phyloP scores from a whole-genome alignment of 2,113 vertebrate species.

The Macquaria australasica region DNA sequence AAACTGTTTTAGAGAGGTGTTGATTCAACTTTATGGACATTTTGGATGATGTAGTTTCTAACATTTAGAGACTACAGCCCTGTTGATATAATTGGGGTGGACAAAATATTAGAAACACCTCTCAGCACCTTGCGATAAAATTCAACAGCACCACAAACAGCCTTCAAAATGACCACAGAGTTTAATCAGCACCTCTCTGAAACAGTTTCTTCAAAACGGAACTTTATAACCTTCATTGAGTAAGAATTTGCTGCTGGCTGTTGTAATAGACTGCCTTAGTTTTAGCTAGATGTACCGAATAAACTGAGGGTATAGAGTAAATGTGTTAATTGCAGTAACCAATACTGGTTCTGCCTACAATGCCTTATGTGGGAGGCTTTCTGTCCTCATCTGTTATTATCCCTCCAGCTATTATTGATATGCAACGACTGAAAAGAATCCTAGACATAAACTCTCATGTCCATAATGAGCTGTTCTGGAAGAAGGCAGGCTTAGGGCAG shows the following conservation, averaged over 20 bases:
- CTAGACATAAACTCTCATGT: not conserved
- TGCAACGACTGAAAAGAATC: not conserved
- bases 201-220: not conserved
- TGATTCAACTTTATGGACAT: not conserved
- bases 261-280: not conserved
- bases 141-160: not conserved
- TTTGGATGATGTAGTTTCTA: not conserved
- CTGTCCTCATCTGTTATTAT: slow-evolving; percentile 10
- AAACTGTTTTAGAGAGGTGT: not conserved
- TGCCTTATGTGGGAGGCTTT: slow-evolving; percentile 19
- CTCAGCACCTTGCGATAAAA: not conserved
- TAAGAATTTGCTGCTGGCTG: not conserved
- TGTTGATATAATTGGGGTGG: not conserved
- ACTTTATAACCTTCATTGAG: not conserved
- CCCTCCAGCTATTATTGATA: slow-evolving; percentile 37
- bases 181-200: not conserved
- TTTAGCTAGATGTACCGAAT: not conserved
- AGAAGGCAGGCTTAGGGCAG: not conserved
- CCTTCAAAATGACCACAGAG: not conserved
- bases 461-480: slow-evolving; percentile 20
- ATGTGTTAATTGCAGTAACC: not conserved
- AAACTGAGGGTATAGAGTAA: not conserved
- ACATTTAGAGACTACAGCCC: not conserved
- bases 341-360: not conserved
- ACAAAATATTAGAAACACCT: not conserved